These are phyloP conservation scores for Ernsta delagoae DNA, from an alignment of 2,888 invertebrate species.

Conservation along the genomic window DNA sequence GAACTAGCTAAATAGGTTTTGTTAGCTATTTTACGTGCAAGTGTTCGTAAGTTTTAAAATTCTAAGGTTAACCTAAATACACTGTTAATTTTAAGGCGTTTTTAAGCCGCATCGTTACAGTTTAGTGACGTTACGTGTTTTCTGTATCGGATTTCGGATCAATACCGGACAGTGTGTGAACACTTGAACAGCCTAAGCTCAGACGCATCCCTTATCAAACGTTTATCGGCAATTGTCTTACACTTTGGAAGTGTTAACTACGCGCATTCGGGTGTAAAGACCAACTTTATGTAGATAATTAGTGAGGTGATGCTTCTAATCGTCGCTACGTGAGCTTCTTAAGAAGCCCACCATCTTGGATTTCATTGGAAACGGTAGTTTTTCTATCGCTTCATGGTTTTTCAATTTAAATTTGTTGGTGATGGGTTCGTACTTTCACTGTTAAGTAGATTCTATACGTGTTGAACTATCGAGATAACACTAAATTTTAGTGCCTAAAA, in stretches of 20 bases:
- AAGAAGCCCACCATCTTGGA: slow-evolving; percentile 24
- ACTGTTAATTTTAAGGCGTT: too few species aligned
- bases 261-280: slow-evolving; percentile 19
- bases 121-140: too few species aligned
- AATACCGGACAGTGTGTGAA: slow-evolving; percentile 6
- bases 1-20: too few species aligned
- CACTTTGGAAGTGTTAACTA: slow-evolving; percentile 27
- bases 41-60: too few species aligned
- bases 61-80: too few species aligned
- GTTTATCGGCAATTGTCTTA: slow-evolving; percentile 23
- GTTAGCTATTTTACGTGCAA: too few species aligned
- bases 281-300: slow-evolving; percentile 30
- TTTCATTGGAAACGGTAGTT: slow-evolving; percentile 34
- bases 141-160: neutral
- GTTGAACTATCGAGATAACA: too few species aligned
- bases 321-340: slow-evolving; percentile 32
- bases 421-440: neutral
- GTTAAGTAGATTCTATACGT: too few species aligned
- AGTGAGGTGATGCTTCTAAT: slow-evolving; percentile 23
- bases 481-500: too few species aligned
- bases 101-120: too few species aligned
- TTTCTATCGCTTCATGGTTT: slow-evolving; percentile 16
- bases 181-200: neutral
- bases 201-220: slow-evolving; percentile 21
- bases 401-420: slow-evolving; percentile 15